Conservation (phyloP, 2,797 vertebrate genomes). For the Phyllotis vaccarum region DNA sequence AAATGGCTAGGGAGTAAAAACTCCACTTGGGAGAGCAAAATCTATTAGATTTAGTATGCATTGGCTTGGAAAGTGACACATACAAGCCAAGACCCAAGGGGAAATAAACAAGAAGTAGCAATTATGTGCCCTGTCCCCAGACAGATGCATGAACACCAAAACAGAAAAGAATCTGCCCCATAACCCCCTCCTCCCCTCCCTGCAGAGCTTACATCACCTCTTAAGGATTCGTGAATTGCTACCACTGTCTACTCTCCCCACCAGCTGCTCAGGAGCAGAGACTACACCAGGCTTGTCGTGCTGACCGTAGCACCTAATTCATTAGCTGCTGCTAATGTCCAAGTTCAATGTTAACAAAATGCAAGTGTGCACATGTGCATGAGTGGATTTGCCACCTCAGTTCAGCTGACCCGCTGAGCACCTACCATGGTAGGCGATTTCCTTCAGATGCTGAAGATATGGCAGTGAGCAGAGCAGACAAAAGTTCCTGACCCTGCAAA, state of each 20-base stretch:
- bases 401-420: neutral
- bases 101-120: constrained; percentile 52
- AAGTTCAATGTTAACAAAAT: neutral
- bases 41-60: constrained; percentile 39
- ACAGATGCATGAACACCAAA: neutral
- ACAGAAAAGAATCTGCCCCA: neutral
- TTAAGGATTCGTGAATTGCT: neutral
- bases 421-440: neutral
- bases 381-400: neutral
- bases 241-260: neutral
- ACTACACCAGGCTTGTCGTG: neutral
- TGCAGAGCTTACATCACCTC: neutral
- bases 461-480: neutral
- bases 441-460: neutral
- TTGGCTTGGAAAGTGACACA: neutral
- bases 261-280: neutral
- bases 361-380: neutral
- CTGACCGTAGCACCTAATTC: neutral
- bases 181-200: neutral
- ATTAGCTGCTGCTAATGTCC: neutral
- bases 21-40: constrained; percentile 28
- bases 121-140: neutral
- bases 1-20: constrained; percentile 36
- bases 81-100: neutral
- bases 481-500: neutral